Percentiles rank a stretch among this genome's conserved stretches.
Evolutionary conservation across 2,113 vertebrate genomes (phyloP).

Genomic region (Theropithecus gelada): DNA sequence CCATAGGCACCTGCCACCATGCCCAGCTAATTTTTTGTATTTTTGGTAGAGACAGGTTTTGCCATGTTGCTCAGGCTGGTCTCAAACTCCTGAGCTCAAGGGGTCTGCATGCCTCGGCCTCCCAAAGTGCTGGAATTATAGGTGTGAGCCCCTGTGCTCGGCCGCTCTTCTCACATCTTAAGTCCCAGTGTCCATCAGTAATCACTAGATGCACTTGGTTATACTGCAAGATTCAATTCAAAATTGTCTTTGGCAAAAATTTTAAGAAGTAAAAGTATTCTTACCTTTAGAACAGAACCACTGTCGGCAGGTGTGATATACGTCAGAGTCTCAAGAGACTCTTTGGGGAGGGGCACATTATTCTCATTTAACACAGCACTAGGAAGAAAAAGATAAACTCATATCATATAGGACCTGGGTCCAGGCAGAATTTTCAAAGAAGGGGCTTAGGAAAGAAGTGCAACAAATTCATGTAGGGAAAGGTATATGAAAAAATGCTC

Average conservation of each 20-base stretch:
- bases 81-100: too few species aligned
- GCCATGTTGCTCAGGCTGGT: too few species aligned
- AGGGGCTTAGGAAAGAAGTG: not conserved
- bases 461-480: not conserved
- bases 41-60: too few species aligned
- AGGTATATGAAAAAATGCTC: not conserved
- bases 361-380: constrained; percentile 74
- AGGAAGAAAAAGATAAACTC: constrained; percentile 61
- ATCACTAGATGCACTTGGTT: not conserved
- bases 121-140: too few species aligned
- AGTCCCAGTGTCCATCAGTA: not conserved
- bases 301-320: constrained; percentile 59
- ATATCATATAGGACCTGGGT: not conserved
- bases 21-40: too few species aligned
- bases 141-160: too few species aligned
- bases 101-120: too few species aligned
- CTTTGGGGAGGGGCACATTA: constrained; percentile 55
- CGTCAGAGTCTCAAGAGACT: constrained; percentile 58
- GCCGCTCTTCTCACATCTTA: not conserved
- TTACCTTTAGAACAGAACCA: constrained; percentile 83
- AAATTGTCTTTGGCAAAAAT: not conserved
- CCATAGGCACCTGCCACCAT: too few species aligned
- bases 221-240: not conserved
- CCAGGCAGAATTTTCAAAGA: not conserved
- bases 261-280: not conserved